Percentiles rank a stretch among this genome's conserved stretches.
Conservation (phyloP, 2,113 vertebrate genomes). For the Pheucticus melanocephalus region DNA sequence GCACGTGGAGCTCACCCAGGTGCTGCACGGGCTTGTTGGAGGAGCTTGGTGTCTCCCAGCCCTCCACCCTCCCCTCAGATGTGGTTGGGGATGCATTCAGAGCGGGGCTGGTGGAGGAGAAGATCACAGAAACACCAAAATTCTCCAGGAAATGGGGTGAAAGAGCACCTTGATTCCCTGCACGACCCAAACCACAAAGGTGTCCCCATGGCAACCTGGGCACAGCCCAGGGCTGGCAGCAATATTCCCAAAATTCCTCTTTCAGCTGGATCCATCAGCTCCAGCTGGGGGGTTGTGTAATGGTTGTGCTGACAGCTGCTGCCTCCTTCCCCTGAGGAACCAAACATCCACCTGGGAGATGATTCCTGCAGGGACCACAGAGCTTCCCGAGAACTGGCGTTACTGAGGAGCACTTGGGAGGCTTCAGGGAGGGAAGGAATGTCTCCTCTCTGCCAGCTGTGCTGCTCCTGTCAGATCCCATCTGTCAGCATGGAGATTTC, state of each 20-base stretch:
- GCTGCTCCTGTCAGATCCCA: not conserved
- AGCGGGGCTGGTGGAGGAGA: not conserved
- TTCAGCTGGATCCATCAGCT: not conserved
- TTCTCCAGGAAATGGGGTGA: not conserved
- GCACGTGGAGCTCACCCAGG: not conserved
- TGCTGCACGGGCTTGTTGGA: not conserved
- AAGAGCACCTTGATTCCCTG: not conserved
- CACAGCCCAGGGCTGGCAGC: not conserved
- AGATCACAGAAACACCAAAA: not conserved
- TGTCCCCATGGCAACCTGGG: not conserved
- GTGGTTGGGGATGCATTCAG: not conserved
- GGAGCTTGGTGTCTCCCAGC: not conserved
- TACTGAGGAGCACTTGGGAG: not conserved
- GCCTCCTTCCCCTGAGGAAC: not conserved
- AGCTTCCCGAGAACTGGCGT: not conserved
- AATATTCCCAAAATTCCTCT: not conserved
- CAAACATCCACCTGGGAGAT: not conserved
- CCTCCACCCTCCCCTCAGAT: not conserved
- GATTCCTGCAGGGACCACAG: not conserved
- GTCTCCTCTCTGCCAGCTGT: not conserved
- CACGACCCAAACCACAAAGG: not conserved
- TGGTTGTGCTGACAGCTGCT: not conserved
- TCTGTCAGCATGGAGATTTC: not conserved
- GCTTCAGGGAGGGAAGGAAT: not conserved
- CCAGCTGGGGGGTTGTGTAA: not conserved